A percentile compares a stretch with the other conserved stretches of the same genome.
Conservation (phyloP, 1,140 invertebrate genomes). For the Penaeus chinensis region DNA sequence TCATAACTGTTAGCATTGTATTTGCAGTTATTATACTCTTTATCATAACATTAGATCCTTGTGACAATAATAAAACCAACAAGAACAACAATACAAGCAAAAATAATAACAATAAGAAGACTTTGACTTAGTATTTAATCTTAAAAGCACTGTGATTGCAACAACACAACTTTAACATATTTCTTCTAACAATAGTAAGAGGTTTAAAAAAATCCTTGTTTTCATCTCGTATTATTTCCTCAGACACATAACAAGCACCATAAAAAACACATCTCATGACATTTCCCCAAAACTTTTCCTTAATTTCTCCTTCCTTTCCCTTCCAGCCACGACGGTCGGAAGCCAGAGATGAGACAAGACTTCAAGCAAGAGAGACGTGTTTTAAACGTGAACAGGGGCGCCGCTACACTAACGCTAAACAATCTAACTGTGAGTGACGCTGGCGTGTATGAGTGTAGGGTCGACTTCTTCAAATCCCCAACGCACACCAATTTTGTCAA, state of each 20-base stretch:
- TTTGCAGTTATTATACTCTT: no score
- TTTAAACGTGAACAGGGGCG: slow-evolving; percentile 48
- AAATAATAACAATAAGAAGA: no score
- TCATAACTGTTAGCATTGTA: no score
- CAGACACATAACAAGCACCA: not conserved
- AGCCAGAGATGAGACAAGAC: slow-evolving; percentile 42
- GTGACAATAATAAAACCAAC: no score
- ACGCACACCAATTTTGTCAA: slow-evolving; percentile 67
- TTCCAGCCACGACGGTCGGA: slow-evolving; percentile 52
- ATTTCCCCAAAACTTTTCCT: not conserved
- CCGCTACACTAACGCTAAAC: slow-evolving; percentile 62
- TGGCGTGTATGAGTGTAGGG: slow-evolving; percentile 67
- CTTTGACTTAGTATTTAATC: no score
- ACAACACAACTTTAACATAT: no score
- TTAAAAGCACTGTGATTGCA: no score
- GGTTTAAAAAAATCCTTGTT: no score
- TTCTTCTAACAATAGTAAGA: no score
- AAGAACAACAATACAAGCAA: no score
- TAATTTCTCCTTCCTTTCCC: not conserved
- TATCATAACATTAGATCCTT: no score
- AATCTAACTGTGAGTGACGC: slow-evolving; percentile 64
- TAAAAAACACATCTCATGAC: no score
- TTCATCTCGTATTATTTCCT: not conserved
- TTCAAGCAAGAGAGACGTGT: slow-evolving; percentile 36
- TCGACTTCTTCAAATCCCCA: slow-evolving; percentile 68